These are phyloP conservation scores for Trichopoda pennipes DNA, from an alignment of 2,888 invertebrate genomes.

Conservation along the genomic window DNA sequence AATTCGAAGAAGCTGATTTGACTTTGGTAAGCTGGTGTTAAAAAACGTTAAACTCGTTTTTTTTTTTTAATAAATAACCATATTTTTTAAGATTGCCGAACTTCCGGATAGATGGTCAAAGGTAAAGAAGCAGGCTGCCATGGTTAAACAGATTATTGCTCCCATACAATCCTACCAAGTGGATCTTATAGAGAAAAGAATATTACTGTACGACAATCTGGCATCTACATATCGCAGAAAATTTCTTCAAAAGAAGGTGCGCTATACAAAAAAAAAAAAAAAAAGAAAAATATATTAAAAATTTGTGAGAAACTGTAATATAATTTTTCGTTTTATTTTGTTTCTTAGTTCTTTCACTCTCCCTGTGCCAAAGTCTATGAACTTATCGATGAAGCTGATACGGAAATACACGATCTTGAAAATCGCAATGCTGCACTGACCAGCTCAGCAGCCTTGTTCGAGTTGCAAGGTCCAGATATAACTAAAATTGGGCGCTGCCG, in stretches of 20 bases:
- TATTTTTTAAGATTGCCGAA: slow-evolving; percentile 83
- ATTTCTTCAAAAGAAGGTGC: slow-evolving; percentile 83
- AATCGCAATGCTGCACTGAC: slow-evolving; percentile 85
- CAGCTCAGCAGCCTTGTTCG: slow-evolving; percentile 91
- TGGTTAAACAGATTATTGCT: slow-evolving; percentile 91
- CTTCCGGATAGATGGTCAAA: slow-evolving; percentile 94
- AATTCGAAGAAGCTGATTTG: slow-evolving; percentile 89
- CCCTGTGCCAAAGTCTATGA: slow-evolving; percentile 86
- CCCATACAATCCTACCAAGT: slow-evolving; percentile 95
- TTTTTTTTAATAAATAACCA: slow-evolving; percentile 17
- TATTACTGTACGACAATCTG: slow-evolving; percentile 89
- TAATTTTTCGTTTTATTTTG: background rate
- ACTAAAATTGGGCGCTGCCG: slow-evolving; percentile 88
- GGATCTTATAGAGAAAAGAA: slow-evolving; percentile 90
- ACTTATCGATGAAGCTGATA: slow-evolving; percentile 86
- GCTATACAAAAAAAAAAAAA: background rate
- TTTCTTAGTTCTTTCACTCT: slow-evolving; percentile 84
- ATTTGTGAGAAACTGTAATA: background rate
- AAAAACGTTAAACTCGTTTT: background rate
- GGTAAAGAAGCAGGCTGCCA: slow-evolving; percentile 90
- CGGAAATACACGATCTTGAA: slow-evolving; percentile 86
- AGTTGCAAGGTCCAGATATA: slow-evolving; percentile 91
- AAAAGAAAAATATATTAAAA: background rate
- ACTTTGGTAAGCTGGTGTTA: slow-evolving; percentile 83
- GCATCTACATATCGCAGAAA: slow-evolving; percentile 89